Evolutionary conservation across 2,113 vertebrate species (phyloP), one percentile per base, ranked within the genome.

Genomic region (Eupsittula cactorum): DNA sequence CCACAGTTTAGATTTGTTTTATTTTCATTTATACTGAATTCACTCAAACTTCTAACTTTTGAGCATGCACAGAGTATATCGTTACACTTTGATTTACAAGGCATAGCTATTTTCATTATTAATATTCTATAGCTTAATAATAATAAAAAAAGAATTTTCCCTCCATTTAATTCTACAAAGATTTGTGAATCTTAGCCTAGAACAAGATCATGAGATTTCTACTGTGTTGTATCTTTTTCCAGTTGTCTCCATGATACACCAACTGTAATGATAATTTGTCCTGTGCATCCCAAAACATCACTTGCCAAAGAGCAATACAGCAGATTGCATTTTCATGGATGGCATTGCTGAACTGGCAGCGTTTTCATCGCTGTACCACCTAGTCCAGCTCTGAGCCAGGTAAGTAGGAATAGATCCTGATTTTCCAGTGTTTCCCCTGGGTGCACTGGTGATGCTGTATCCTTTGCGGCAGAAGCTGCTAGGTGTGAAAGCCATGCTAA

Each of bases 291-390:
- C 77, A 95, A 96, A 95, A 46, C 27, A 29, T 10, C 6, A 60
- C 69, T 92, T 96, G 70, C 85, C 83, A 87, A 85, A 31, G 41
- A 82, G 31, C 73, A 94, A 86, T 86, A 65, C 28, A 78, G 47
- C 24, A 78, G 77, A 87, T 46, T 80, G 57, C 44, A 59, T 69
- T 60, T 91, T 83, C 23, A 84, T 13, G 46, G 41, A 44, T 74
- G 42, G 68, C 57, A 21, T 33, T 78, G 65, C 44, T 39, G 37
- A 14, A 28, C 47, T 2, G 1, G 27, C 47, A 75, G 42, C 13
- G 19, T 75, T 75, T 59, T 80, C 33, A 81, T 8, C 1, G 0
- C 75, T n/a, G 20, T 50, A 23, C 50, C 10, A 64, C 14, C 37
- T 46, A 59, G 20, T 50, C 39, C 69, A n/a, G 41, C 63, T 80